phyloP scores from a whole-genome alignment of 2,888 invertebrate genomes.

The Pheosia tremula region DNA sequence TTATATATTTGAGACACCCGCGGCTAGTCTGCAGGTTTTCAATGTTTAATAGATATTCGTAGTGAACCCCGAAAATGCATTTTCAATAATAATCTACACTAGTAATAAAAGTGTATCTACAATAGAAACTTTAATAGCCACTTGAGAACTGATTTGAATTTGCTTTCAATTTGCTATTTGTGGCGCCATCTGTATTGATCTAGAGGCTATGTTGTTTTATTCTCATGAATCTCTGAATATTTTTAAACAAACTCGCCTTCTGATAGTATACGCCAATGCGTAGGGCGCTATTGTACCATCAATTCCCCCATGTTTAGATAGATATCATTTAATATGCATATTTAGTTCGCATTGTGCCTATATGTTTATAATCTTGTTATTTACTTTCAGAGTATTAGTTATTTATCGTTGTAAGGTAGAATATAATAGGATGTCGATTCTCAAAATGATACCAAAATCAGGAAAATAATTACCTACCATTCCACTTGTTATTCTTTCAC shows the following conservation, averaged over 20 bases:
- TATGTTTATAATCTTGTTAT: slow-evolving; percentile 59
- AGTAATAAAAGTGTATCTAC: slow-evolving; percentile 4
- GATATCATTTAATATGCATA: slow-evolving; percentile 26
- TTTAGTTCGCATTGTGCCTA: slow-evolving; percentile 70
- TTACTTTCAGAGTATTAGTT: slow-evolving; percentile 68
- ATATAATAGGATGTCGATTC: slow-evolving; percentile 59
- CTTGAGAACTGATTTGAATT: neutral
- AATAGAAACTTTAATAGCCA: slow-evolving; percentile 11
- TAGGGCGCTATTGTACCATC: neutral
- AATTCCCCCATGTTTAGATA: slow-evolving; percentile 10
- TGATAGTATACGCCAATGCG: neutral
- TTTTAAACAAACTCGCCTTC: neutral
- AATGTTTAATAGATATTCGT: slow-evolving; percentile 57
- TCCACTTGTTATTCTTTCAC: slow-evolving; percentile 81
- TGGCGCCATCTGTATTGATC: neutral
- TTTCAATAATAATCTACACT: slow-evolving; percentile 15
- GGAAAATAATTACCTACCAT: slow-evolving; percentile 45
- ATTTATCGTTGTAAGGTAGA: slow-evolving; percentile 55
- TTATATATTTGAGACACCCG: slow-evolving; percentile 73
- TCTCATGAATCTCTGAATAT: slow-evolving; percentile 3
- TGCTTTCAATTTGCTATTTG: neutral
- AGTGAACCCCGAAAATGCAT: slow-evolving; percentile 44
- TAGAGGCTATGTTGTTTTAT: neutral
- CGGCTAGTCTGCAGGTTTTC: slow-evolving; percentile 56
- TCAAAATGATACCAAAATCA: slow-evolving; percentile 49